Base-by-base conservation (phyloP, 2,113 vertebrate genomes). In the Prinia subflava region DNA sequence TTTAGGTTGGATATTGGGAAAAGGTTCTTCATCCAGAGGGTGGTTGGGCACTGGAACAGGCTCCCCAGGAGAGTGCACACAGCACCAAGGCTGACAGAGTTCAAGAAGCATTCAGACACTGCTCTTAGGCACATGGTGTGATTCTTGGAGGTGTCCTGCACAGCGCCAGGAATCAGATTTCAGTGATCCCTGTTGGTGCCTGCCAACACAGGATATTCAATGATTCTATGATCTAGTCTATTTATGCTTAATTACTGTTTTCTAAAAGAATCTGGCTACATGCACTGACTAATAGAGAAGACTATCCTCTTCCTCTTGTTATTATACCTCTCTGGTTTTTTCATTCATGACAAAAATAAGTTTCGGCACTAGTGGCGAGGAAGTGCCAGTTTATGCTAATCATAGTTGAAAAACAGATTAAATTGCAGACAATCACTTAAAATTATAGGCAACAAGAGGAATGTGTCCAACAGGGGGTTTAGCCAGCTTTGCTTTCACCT, bases 161-260 rank as follows among this genome's bases (percentile, higher is more conserved):
- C 49, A 23, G 18, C 18, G 15, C 4, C 41, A 42, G 47, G 49
- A 83, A 5, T 0, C 33, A 31, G 22, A 33, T 18, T 90, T 55
- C 25, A 41, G 4, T 56, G 22, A 76, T 62, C 49, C 31, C 55
- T 42, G 25, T 31, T 49, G 79, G 41, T 83, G 8, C 35, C 56
- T 77, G 69, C 35, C 11, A 70, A 24, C 37, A 28, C 41, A 42
- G 41, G 18, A 55, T 42, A 42, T 23, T 69, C 31, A 49, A 19
- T 62, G 18, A 69, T 42, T 76, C 70, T 83, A 62, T 55, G 47
- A 31, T 55, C 50, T 28, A 74, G 91, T 83, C 76, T 90, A 44
- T 78, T 94, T 68, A 55, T 68, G 53, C 28, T 71, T 92, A 89
- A 93, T 91, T 92, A 93, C 33, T 94, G 44, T 91, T 94, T 95